Conservation (phyloP, 2,113 vertebrate species). For the Megalops atlanticus region DNA sequence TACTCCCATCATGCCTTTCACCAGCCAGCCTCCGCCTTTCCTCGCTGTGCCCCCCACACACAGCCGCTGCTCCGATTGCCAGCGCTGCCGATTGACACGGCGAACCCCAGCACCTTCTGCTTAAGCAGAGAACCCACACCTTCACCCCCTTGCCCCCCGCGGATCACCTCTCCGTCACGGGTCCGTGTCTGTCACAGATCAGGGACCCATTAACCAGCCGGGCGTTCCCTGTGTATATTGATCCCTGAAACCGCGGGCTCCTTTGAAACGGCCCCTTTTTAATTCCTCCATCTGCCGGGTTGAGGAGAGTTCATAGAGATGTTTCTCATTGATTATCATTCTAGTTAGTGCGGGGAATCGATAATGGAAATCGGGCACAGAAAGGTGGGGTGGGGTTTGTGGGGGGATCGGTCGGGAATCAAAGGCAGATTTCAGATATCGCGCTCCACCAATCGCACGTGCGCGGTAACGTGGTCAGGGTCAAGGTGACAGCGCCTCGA, state of each 20-base stretch:
- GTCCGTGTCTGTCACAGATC: not conserved
- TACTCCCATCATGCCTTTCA: not conserved
- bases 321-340: constrained; percentile 64
- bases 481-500: not conserved
- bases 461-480: not conserved
- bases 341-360: constrained; percentile 52
- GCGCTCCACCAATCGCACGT: not conserved
- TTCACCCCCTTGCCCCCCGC: not conserved
- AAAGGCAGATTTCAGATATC: constrained; percentile 28
- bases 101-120: constrained; percentile 13
- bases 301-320: constrained; percentile 56
- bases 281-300: constrained; percentile 32
- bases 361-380: constrained; percentile 49
- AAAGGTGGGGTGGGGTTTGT: constrained; percentile 18
- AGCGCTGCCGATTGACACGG: not conserved
- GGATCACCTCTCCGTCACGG: not conserved
- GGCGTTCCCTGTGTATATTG: constrained; percentile 30
- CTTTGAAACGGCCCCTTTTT: constrained; percentile 14
- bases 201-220: not conserved
- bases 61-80: not conserved
- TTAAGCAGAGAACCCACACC: not conserved
- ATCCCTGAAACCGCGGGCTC: not conserved
- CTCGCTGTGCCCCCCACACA: not conserved
- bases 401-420: constrained; percentile 17
- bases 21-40: not conserved